Evolutionary conservation across 2,113 vertebrate species (phyloP).

Genomic region (Egretta garzetta): DNA sequence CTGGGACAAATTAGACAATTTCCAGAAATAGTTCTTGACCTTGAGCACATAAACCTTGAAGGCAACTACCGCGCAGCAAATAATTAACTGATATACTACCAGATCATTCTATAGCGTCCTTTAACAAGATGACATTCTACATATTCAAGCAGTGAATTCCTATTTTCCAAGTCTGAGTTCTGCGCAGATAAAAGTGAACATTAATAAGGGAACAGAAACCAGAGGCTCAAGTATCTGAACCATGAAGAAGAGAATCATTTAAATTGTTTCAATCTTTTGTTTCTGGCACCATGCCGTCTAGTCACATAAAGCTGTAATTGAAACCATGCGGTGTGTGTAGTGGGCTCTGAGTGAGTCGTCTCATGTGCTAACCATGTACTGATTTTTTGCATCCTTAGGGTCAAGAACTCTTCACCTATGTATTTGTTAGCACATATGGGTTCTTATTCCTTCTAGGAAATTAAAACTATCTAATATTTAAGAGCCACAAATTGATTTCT

Average conservation of each 20-base stretch:
- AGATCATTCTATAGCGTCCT: neutral
- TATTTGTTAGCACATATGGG: slow-evolving; percentile 10
- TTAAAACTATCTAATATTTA: slow-evolving; percentile 41
- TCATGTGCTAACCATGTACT: slow-evolving; percentile 54
- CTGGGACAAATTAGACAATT: slow-evolving; percentile 53
- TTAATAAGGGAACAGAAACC: slow-evolving; percentile 54
- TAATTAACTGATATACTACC: slow-evolving; percentile 1
- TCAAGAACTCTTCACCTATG: slow-evolving; percentile 47
- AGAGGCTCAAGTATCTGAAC: slow-evolving; percentile 56
- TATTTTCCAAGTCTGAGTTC: slow-evolving; percentile 48
- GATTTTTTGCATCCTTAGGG: slow-evolving; percentile 52
- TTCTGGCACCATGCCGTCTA: slow-evolving; percentile 72
- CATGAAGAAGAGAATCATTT: slow-evolving; percentile 64
- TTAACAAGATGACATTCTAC: slow-evolving; percentile 40
- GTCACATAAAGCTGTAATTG: slow-evolving; percentile 73
- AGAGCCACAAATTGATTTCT: slow-evolving; percentile 21
- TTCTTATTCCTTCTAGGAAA: slow-evolving; percentile 32
- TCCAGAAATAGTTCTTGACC: slow-evolving; percentile 20
- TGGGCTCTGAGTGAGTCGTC: slow-evolving; percentile 34
- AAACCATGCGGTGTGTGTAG: slow-evolving; percentile 68
- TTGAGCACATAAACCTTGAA: neutral
- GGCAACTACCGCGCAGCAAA: slow-evolving; percentile 4
- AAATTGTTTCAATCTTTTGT: slow-evolving; percentile 56
- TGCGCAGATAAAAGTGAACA: slow-evolving; percentile 62
- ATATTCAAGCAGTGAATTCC: slow-evolving; percentile 58